Conservation (phyloP, 30 jellyfish, hydroid and myxozoan genomes). For the Haliclystus octoradiatus region DNA sequence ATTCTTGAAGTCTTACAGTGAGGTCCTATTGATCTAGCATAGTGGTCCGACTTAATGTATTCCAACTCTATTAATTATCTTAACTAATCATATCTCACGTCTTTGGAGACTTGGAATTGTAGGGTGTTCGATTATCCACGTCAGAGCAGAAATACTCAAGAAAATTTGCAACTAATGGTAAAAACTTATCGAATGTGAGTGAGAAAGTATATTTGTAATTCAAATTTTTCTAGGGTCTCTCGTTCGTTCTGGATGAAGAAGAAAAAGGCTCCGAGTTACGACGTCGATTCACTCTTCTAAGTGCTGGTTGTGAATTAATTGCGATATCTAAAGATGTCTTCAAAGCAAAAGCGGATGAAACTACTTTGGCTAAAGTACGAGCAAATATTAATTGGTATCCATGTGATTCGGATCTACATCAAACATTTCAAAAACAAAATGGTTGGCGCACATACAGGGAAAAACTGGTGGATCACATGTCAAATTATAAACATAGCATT, state of each 20-base stretch:
- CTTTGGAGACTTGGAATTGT: too few relatives aligned
- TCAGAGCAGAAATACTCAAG: neutral
- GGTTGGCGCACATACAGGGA: constrained; percentile 40
- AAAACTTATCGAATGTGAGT: neutral
- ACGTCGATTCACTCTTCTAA: constrained; percentile 25
- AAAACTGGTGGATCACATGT: constrained; percentile 11
- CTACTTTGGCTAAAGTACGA: constrained; percentile 2
- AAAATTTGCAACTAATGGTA: neutral
- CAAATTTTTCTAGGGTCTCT: constrained; percentile 1
- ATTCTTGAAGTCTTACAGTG: too few relatives aligned
- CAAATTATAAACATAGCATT: neutral
- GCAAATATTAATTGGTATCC: constrained; percentile 19
- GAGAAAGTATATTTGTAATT: neutral
- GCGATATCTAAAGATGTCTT: constrained; percentile 19
- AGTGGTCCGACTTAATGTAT: too few relatives aligned
- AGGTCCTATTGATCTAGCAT: too few relatives aligned
- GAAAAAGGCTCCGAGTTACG: constrained; percentile 6
- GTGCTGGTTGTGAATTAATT: constrained; percentile 49
- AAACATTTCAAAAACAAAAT: constrained; percentile 18
- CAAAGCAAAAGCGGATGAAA: neutral
- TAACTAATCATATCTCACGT: too few relatives aligned
- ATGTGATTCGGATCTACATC: constrained; percentile 24
- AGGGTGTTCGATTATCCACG: too few relatives aligned
- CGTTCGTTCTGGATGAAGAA: constrained; percentile 14
- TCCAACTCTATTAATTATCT: too few relatives aligned